phyloP scores from a whole-genome alignment of 2,797 vertebrate species.

The Sternarchorhynchus goeldii region DNA sequence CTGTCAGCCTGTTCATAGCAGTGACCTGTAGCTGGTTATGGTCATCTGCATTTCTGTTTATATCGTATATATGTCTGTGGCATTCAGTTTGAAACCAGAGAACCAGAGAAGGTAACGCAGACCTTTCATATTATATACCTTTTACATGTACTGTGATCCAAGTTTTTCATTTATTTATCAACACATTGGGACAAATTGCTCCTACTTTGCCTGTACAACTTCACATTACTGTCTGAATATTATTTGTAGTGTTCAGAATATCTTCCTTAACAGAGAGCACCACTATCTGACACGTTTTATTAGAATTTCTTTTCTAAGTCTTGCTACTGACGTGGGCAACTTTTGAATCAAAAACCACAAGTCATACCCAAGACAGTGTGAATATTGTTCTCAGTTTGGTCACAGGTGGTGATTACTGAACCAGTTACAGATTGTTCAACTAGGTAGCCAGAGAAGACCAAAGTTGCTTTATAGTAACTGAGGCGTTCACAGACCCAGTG shows the following conservation, averaged over 20 bases:
- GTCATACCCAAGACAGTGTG: no score
- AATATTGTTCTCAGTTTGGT: no score
- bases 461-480: neutral
- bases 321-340: no score
- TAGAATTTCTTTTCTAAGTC: neutral
- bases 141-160: no score
- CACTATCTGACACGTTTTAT: neutral
- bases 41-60: no score
- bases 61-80: no score
- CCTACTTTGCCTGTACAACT: neutral
- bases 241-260: neutral
- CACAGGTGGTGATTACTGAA: neutral
- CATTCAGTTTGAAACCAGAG: no score
- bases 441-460: neutral
- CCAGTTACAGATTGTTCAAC: slow-evolving; percentile 13
- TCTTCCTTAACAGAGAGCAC: neutral
- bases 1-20: no score
- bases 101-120: no score
- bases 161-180: neutral
- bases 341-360: no score
- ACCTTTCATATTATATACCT: no score
- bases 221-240: neutral
- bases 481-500: neutral
- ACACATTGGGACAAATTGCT: slow-evolving; percentile 3
- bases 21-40: no score